Evolutionary conservation across 2,888 invertebrate species (phyloP).

Genomic region (Corbicula japonica): DNA sequence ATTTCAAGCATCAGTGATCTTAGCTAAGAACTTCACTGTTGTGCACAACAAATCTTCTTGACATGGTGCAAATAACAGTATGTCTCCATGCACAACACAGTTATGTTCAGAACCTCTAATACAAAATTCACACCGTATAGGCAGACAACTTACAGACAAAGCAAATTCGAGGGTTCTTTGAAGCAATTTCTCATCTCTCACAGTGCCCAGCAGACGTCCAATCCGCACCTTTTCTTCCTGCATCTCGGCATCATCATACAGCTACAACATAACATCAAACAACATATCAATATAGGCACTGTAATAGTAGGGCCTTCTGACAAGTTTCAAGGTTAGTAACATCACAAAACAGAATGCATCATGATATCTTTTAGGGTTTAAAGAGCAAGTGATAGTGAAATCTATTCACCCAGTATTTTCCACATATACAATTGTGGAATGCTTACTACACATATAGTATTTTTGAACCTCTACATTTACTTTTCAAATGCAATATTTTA

Average conservation of each 20-base stretch:
- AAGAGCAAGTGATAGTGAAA: not conserved
- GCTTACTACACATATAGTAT: not conserved
- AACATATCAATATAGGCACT: not conserved
- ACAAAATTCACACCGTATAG: not conserved
- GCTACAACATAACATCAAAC: slow-evolving; percentile 66
- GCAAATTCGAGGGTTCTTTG: slow-evolving; percentile 89
- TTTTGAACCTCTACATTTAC: no score
- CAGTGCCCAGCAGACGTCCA: slow-evolving; percentile 93
- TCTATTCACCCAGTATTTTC: not conserved
- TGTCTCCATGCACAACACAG: not conserved
- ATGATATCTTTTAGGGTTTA: not conserved
- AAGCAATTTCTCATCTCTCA: slow-evolving; percentile 91
- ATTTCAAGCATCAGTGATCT: not conserved
- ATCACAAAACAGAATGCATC: not conserved
- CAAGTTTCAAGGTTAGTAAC: not conserved
- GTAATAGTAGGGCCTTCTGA: not conserved
- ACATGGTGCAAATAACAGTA: not conserved
- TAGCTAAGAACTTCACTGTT: not conserved
- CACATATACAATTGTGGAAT: not conserved
- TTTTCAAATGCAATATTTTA: no score
- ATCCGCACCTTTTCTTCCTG: slow-evolving; percentile 98
- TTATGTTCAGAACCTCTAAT: not conserved
- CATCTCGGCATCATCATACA: slow-evolving; percentile 92
- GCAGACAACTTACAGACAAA: slow-evolving; percentile 87
- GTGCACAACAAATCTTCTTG: not conserved